Conservation (phyloP, 2,888 invertebrate species). For the Leptarthrus brevirostris region DNA sequence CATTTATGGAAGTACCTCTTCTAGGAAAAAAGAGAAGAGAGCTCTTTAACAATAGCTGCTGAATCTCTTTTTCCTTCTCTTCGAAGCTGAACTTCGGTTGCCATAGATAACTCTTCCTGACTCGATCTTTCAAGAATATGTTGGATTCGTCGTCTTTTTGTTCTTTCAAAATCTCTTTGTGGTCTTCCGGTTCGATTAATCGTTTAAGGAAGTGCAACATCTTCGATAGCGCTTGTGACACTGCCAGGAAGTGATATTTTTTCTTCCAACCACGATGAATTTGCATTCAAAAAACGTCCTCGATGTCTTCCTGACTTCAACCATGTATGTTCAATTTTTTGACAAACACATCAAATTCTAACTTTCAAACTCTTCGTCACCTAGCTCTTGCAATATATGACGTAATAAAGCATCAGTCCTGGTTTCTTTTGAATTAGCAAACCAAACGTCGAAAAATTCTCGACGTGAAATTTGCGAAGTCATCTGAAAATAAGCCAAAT, state of each 20-base stretch:
- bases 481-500: too few relatives aligned
- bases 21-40: too few relatives aligned
- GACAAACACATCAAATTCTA: not conserved
- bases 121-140: not conserved
- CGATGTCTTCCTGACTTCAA: slow-evolving; percentile 1
- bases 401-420: not conserved
- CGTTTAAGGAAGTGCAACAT: not conserved
- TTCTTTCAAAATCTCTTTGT: not conserved
- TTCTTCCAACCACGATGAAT: not conserved
- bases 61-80: too few relatives aligned
- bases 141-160: not conserved
- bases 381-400: not conserved
- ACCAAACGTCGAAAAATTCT: not conserved
- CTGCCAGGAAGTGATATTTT: not conserved
- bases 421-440: not conserved
- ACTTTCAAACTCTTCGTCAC: not conserved
- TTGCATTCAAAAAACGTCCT: not conserved
- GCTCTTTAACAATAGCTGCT: too few relatives aligned
- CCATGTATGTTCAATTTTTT: not conserved
- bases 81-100: too few relatives aligned
- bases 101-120: too few relatives aligned
- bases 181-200: not conserved
- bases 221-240: not conserved
- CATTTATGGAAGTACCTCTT: too few relatives aligned
- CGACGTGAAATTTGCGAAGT: not conserved